A percentile compares a stretch with the other conserved stretches of the same genome.
phyloP scores from a whole-genome alignment of 2,797 vertebrate species.

The Poecilia picta region DNA sequence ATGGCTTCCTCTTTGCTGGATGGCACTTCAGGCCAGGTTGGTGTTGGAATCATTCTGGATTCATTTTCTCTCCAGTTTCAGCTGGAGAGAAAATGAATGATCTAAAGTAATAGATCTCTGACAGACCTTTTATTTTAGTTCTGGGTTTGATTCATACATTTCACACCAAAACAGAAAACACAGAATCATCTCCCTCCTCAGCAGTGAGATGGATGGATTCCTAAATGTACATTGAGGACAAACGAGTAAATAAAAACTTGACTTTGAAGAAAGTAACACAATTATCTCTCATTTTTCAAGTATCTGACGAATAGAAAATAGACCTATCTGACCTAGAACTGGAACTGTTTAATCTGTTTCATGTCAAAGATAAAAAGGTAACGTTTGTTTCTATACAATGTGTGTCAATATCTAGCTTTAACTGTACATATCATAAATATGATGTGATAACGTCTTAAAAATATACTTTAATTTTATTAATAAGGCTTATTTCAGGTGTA shows the following conservation, averaged over 20 bases:
- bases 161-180: neutral
- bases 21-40: too few relatives aligned
- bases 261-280: neutral
- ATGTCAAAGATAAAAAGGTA: neutral
- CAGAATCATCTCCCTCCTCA: neutral
- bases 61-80: neutral
- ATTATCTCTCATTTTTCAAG: neutral
- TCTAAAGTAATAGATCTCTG: too few relatives aligned
- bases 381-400: neutral
- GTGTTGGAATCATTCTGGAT: too few relatives aligned
- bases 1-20: too few relatives aligned
- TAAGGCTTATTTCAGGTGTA: neutral
- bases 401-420: neutral
- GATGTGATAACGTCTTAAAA: neutral
- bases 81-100: too few relatives aligned
- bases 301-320: neutral
- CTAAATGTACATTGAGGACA: neutral
- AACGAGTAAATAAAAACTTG: neutral
- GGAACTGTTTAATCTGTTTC: neutral
- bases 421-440: neutral
- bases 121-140: neutral
- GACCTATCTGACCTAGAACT: neutral
- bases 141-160: neutral
- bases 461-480: neutral
- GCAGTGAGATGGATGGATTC: neutral